Conservation (phyloP, 1,140 invertebrate species). For the Drosophila athabasca region DNA sequence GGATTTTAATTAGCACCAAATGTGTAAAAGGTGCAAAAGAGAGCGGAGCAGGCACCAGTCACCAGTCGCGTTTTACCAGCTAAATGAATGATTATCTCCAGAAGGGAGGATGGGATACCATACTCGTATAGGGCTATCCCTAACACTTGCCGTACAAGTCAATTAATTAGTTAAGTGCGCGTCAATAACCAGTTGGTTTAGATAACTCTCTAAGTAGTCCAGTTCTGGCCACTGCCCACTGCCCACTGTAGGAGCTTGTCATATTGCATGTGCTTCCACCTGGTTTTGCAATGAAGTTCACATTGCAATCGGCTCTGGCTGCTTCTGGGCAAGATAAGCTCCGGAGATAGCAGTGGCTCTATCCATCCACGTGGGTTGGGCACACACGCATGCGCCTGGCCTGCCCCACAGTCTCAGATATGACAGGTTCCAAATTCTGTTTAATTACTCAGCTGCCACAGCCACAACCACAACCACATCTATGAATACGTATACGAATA, state of each 20-base stretch:
- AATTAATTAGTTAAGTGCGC: slow-evolving; percentile 74
- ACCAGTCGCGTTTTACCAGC: not conserved
- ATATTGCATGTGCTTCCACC: slow-evolving; percentile 59
- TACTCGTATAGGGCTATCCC: slow-evolving; percentile 1
- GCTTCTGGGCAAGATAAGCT: slow-evolving; percentile 78
- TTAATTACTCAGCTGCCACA: slow-evolving; percentile 71
- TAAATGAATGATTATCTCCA: slow-evolving; percentile 41
- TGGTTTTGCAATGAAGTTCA: slow-evolving; percentile 79
- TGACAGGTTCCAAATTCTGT: slow-evolving; percentile 58
- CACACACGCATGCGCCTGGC: slow-evolving; percentile 21
- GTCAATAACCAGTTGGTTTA: slow-evolving; percentile 69
- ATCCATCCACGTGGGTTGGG: slow-evolving; percentile 47
- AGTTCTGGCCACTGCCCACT: slow-evolving; percentile 22
- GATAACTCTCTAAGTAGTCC: slow-evolving; percentile 39
- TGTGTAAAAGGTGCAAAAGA: slow-evolving; percentile 40
- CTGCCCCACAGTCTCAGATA: slow-evolving; percentile 7
- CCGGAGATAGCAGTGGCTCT: slow-evolving; percentile 13
- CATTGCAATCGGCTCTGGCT: slow-evolving; percentile 76
- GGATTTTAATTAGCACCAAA: slow-evolving; percentile 81
- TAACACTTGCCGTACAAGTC: slow-evolving; percentile 51
- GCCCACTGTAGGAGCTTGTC: slow-evolving; percentile 35
- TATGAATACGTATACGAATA: slow-evolving; percentile 11
- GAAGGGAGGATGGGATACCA: too few species aligned
- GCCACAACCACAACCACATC: slow-evolving; percentile 29
- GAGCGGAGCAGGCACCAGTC: not conserved